These are phyloP conservation scores for Agraylea sexmaculata DNA, from an alignment of 1,140 invertebrate species.

Conservation along the genomic window DNA sequence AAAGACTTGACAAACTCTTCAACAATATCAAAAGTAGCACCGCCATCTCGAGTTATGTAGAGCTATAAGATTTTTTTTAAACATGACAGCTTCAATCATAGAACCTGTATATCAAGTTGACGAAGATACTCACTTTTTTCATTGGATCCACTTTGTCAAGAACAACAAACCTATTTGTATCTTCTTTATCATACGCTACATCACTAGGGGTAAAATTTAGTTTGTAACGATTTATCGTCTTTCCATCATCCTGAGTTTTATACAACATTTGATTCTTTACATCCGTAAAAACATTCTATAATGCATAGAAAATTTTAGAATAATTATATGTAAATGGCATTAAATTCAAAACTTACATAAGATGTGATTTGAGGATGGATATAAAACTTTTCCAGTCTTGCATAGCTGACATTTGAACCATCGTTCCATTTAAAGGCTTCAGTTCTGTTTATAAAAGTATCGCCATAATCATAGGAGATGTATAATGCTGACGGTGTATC, in stretches of 20 bases:
- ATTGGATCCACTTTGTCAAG: slow-evolving; percentile 59
- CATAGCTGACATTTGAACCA: slow-evolving; percentile 41
- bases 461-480: slow-evolving; percentile 79
- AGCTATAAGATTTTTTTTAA: slow-evolving; percentile 42
- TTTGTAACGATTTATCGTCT: slow-evolving; percentile 44
- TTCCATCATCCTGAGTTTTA: slow-evolving; percentile 62
- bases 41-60: slow-evolving; percentile 64
- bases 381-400: slow-evolving; percentile 69
- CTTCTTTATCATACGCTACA: slow-evolving; percentile 59
- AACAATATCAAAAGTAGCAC: slow-evolving; percentile 52
- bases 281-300: slow-evolving; percentile 78
- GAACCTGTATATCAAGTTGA: background rate
- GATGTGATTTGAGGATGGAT: slow-evolving; percentile 56
- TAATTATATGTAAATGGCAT: slow-evolving; percentile 1
- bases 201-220: slow-evolving; percentile 65
- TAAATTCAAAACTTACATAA: slow-evolving; percentile 13
- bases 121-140: slow-evolving; percentile 52
- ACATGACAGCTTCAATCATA: slow-evolving; percentile 3
- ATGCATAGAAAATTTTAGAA: slow-evolving; percentile 20
- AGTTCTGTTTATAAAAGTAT: slow-evolving; percentile 63
- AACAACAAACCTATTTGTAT: slow-evolving; percentile 46
- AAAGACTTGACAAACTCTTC: slow-evolving; percentile 66
- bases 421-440: slow-evolving; percentile 48
- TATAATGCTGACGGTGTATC: slow-evolving; percentile 58
- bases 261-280: slow-evolving; percentile 64